A percentile compares a stretch with the other conserved stretches of the same genome.
Evolutionary conservation across 2,888 invertebrate species (phyloP).

Genomic region (Ennomos quercinarius): DNA sequence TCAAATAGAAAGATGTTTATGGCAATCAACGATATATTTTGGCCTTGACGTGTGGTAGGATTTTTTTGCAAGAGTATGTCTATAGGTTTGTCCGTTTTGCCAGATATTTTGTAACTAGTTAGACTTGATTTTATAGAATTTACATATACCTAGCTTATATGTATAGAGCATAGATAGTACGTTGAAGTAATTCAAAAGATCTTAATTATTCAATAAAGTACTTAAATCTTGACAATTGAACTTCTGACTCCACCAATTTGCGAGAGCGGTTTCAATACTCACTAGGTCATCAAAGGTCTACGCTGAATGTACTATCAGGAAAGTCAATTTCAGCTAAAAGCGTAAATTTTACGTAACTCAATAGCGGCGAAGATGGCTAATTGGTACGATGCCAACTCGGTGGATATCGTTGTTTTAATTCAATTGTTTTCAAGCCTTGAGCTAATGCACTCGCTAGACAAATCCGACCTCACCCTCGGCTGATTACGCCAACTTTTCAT

Average conservation of each 20-base stretch:
- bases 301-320: conserved; percentile 64
- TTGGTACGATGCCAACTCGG: conserved; percentile 76
- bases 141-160: too few relatives aligned
- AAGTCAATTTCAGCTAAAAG: conserved; percentile 72
- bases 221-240: not conserved
- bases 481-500: conserved; percentile 58
- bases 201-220: not conserved
- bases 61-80: too few relatives aligned
- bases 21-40: not conserved
- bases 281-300: conserved; percentile 28
- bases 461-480: conserved; percentile 55
- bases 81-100: too few relatives aligned
- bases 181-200: not conserved
- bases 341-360: conserved; percentile 71
- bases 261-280: conserved; percentile 30
- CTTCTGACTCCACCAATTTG: conserved; percentile 17
- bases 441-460: conserved; percentile 64
- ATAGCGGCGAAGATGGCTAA: conserved; percentile 65
- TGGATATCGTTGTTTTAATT: conserved; percentile 73
- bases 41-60: too few relatives aligned
- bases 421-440: conserved; percentile 65
- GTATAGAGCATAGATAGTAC: too few relatives aligned
- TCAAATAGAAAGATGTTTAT: conserved; percentile 30
- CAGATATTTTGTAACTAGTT: too few relatives aligned
- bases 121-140: too few relatives aligned